phyloP scores from a whole-genome alignment of 1,140 invertebrate species.

The Drosophila paulistorum region DNA sequence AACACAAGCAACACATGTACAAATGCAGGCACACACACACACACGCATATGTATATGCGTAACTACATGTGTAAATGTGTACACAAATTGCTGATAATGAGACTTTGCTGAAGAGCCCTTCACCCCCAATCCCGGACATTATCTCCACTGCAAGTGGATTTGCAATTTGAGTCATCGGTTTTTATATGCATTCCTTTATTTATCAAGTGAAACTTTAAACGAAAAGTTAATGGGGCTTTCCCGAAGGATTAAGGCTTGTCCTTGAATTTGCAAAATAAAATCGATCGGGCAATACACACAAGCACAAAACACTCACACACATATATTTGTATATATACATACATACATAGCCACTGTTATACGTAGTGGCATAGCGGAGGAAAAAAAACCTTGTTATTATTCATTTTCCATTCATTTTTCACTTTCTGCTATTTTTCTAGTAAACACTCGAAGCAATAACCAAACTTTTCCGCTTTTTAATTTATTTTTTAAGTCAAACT shows the following conservation, averaged over 20 bases:
- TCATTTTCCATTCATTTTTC: slow-evolving; percentile 11
- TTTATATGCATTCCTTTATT: slow-evolving; percentile 1
- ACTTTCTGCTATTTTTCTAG: slow-evolving; percentile 1
- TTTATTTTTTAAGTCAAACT: slow-evolving; percentile 70
- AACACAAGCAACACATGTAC: slow-evolving; percentile 57
- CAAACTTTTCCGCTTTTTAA: slow-evolving; percentile 29
- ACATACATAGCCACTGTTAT: slow-evolving; percentile 24
- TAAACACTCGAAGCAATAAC: not conserved
- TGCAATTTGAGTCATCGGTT: slow-evolving; percentile 64
- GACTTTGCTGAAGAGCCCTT: slow-evolving; percentile 16
- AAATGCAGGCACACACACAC: slow-evolving; percentile 38
- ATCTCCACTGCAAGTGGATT: slow-evolving; percentile 22
- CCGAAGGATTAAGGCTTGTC: slow-evolving; percentile 69
- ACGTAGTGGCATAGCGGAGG: slow-evolving; percentile 42
- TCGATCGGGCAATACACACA: slow-evolving; percentile 77
- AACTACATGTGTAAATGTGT: slow-evolving; percentile 41
- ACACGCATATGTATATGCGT: not conserved
- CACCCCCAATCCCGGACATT: slow-evolving; percentile 17
- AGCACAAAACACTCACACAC: slow-evolving; percentile 31
- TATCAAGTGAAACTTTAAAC: slow-evolving; percentile 25
- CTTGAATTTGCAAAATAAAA: slow-evolving; percentile 80
- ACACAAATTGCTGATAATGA: slow-evolving; percentile 63
- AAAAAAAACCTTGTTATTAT: slow-evolving; percentile 35
- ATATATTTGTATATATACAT: slow-evolving; percentile 6
- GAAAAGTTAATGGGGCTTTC: slow-evolving; percentile 39